Evolutionary conservation across 2,888 invertebrate species (phyloP).

Genomic region (Brenthis hecate): DNA sequence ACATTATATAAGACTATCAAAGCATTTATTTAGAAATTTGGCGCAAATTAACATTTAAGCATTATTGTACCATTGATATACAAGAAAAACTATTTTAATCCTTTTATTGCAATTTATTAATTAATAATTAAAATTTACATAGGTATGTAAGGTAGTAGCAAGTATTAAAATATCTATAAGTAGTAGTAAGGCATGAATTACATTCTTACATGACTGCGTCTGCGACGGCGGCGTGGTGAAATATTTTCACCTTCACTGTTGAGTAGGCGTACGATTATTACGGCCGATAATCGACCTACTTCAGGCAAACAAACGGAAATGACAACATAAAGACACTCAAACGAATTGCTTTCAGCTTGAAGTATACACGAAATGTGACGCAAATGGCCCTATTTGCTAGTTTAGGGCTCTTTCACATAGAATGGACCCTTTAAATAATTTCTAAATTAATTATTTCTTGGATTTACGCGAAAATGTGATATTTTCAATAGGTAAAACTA

Average conservation of each 20-base stretch:
- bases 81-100: too few relatives aligned
- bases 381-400: slow-evolving; percentile 6
- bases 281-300: slow-evolving; percentile 5
- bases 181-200: background rate
- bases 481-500: too few relatives aligned
- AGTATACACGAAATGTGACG: background rate
- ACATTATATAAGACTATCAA: too few relatives aligned
- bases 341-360: too few relatives aligned
- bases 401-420: background rate
- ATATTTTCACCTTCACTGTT: slow-evolving; percentile 3
- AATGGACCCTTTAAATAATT: background rate
- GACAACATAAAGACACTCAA: slow-evolving; percentile 18
- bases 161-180: background rate
- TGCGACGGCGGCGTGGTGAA: background rate
- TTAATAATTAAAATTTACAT: background rate
- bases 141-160: background rate
- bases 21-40: too few relatives aligned
- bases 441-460: too few relatives aligned
- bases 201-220: background rate
- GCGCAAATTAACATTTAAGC: too few relatives aligned
- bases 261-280: background rate
- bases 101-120: too few relatives aligned
- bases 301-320: slow-evolving; percentile 27
- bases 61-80: too few relatives aligned
- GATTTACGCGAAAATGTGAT: too few relatives aligned